Conservation (phyloP, 1,140 invertebrate species). For the Anadara kagoshimensis region DNA sequence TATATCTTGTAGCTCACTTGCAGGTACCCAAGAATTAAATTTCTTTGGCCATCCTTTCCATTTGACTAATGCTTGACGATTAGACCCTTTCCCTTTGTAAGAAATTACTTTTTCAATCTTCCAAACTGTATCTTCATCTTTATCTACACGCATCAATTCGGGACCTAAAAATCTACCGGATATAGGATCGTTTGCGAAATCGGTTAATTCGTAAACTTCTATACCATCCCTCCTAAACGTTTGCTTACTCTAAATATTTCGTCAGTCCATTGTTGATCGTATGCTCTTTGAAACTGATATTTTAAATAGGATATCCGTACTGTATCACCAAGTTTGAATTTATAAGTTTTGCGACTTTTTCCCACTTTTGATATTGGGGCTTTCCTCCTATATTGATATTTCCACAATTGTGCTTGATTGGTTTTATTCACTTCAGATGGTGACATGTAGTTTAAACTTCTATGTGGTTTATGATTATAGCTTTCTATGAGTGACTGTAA, state of each 20-base stretch:
- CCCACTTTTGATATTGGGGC: neutral
- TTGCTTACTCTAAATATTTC: conserved; percentile 32
- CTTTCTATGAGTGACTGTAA: neutral
- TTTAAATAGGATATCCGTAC: conserved; percentile 30
- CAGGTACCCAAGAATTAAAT: conserved; percentile 9
- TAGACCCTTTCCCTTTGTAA: neutral
- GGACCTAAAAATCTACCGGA: conserved; percentile 5
- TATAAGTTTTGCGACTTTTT: conserved; percentile 2
- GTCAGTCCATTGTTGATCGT: conserved; percentile 36
- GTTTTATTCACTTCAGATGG: conserved; percentile 19
- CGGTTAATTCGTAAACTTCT: conserved; percentile 29
- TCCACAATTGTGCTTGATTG: conserved; percentile 19
- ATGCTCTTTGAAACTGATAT: conserved; percentile 31
- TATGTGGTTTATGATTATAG: conserved; percentile 20
- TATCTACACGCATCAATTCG: conserved; percentile 20
- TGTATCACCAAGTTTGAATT: conserved; percentile 29
- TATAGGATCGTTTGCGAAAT: conserved; percentile 21
- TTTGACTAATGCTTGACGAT: conserved; percentile 10
- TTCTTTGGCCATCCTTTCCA: neutral
- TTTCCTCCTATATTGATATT: conserved; percentile 9
- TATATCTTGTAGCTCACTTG: conserved; percentile 5
- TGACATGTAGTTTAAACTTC: conserved; percentile 14
- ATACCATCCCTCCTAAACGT: conserved; percentile 23
- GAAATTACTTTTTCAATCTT: conserved; percentile 14
- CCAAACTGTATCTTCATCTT: conserved; percentile 20